Percentiles rank a stretch among this genome's conserved stretches.
These are phyloP conservation scores for Leiothrix lutea DNA, from an alignment of 2,113 vertebrate genomes.

Conservation along the genomic window DNA sequence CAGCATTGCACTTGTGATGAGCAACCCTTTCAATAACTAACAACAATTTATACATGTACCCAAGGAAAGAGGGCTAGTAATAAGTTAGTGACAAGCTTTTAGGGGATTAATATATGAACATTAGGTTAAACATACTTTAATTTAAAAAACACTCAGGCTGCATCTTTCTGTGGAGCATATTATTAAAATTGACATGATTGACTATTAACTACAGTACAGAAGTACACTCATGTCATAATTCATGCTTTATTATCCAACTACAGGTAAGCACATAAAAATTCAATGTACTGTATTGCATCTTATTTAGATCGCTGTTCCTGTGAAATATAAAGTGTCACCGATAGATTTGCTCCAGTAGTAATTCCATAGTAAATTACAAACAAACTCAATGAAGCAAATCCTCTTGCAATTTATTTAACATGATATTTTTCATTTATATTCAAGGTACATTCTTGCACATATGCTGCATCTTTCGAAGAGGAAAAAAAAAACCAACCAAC, in stretches of 20 bases:
- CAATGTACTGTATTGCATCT: conserved; percentile 5
- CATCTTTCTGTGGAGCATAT: neutral
- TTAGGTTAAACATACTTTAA: conserved; percentile 6
- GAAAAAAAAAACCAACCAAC: neutral
- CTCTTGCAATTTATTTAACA: neutral
- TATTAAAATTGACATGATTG: conserved; percentile 47
- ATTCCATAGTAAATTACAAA: neutral
- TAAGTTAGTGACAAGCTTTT: conserved; percentile 19
- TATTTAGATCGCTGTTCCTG: neutral
- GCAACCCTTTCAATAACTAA: neutral
- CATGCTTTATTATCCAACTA: conserved; percentile 31
- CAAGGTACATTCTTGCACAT: neutral
- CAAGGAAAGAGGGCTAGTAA: neutral
- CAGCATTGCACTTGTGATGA: neutral
- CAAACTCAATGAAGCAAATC: conserved; percentile 35
- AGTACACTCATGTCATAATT: neutral
- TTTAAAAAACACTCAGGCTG: conserved; percentile 1
- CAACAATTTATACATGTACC: neutral
- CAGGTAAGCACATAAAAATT: conserved; percentile 58
- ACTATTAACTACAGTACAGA: conserved; percentile 14
- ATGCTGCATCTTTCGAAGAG: neutral
- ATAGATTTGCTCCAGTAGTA: neutral
- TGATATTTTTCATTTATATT: conserved; percentile 13
- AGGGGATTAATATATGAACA: conserved; percentile 6
- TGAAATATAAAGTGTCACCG: conserved; percentile 24